Percentiles rank a stretch among this genome's conserved stretches.
Evolutionary conservation across 2,888 invertebrate genomes (phyloP).

Genomic region (Tipula lateralis): DNA sequence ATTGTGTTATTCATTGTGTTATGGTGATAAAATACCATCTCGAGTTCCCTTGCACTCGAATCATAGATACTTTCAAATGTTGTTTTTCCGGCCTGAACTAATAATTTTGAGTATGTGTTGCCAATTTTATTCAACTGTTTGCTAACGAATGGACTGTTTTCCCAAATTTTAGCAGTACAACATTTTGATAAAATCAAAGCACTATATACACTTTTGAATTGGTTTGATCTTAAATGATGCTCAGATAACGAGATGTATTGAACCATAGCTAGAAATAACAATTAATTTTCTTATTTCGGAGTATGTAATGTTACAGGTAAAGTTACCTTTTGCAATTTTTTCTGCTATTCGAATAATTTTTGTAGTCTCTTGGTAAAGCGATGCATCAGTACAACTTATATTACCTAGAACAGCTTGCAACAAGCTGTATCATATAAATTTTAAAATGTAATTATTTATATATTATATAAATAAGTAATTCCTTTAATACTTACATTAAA

Average conservation of each 20-base stretch:
- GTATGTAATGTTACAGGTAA: too few relatives aligned
- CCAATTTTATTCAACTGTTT: constrained; percentile 70
- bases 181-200: constrained; percentile 63
- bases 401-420: constrained; percentile 72
- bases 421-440: constrained; percentile 52
- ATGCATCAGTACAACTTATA: constrained; percentile 61
- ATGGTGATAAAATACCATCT: constrained; percentile 52
- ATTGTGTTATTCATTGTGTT: background rate
- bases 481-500: constrained; percentile 56
- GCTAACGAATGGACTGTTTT: constrained; percentile 63
- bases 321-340: constrained; percentile 62
- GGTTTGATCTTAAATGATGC: constrained; percentile 42
- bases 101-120: constrained; percentile 56
- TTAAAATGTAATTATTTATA: background rate
- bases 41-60: constrained; percentile 68
- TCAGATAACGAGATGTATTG: constrained; percentile 53
- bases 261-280: constrained; percentile 51
- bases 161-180: constrained; percentile 65
- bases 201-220: constrained; percentile 56
- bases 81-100: constrained; percentile 63
- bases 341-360: constrained; percentile 64
- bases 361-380: constrained; percentile 63
- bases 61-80: constrained; percentile 60
- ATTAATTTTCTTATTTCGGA: background rate
- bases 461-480: constrained; percentile 14